A percentile compares a stretch with the other conserved stretches of the same genome.
phyloP scores from a whole-genome alignment of 2,113 vertebrate species.

The Paralichthys olivaceus region DNA sequence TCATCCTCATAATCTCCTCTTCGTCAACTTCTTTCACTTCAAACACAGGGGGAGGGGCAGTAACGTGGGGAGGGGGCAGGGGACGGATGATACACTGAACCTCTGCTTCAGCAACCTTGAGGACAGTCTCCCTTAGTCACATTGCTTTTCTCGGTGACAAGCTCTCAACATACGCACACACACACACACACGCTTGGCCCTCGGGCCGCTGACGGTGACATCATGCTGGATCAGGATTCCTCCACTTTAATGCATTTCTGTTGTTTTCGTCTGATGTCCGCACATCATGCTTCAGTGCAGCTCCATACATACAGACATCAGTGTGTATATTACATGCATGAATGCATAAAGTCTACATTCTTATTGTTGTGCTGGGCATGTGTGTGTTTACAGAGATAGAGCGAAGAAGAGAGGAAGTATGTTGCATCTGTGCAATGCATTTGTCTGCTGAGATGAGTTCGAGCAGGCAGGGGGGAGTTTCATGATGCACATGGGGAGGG shows the following conservation, averaged over 20 bases:
- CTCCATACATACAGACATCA: conserved; percentile 67
- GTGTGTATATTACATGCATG: conserved; percentile 72
- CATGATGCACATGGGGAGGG: conserved; percentile 70
- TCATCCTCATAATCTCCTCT: conserved; percentile 40
- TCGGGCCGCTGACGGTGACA: conserved; percentile 55
- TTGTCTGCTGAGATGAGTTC: conserved; percentile 61
- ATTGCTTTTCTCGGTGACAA: background rate
- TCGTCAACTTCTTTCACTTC: conserved; percentile 39
- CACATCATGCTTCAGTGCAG: conserved; percentile 74
- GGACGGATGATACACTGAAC: conserved; percentile 26
- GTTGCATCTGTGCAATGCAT: conserved; percentile 56
- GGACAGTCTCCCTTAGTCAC: conserved; percentile 44
- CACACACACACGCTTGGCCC: conserved; percentile 32
- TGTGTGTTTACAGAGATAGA: conserved; percentile 30
- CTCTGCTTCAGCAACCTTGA: conserved; percentile 45
- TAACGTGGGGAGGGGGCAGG: background rate
- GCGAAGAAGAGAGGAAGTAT: conserved; percentile 11
- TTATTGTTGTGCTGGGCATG: conserved; percentile 21
- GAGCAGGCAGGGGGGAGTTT: conserved; percentile 71
- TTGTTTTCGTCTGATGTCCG: conserved; percentile 69
- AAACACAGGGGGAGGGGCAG: background rate
- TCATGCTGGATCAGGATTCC: conserved; percentile 71
- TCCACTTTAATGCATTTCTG: conserved; percentile 67
- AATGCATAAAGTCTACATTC: conserved; percentile 62
- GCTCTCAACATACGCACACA: conserved; percentile 20